phyloP scores from a whole-genome alignment of 2,888 invertebrate genomes.

The Gisinianus flammeolus region DNA sequence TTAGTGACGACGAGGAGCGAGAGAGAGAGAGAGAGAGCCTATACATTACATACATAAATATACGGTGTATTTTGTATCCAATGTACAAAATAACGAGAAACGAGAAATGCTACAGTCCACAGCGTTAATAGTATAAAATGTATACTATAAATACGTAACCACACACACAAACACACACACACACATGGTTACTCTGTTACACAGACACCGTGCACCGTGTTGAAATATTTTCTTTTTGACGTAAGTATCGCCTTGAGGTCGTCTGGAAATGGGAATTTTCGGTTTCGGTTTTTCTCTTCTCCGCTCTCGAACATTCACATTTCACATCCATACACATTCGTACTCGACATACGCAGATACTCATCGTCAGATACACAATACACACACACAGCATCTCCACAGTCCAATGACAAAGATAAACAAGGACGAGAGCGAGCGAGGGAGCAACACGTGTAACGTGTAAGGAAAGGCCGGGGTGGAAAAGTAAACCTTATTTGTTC shows the following conservation, averaged over 20 bases:
- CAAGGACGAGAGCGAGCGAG: neutral
- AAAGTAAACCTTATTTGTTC: conserved; percentile 21
- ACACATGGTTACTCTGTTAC: neutral
- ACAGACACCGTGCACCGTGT: neutral
- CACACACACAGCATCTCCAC: neutral
- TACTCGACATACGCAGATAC: neutral
- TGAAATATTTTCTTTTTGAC: conserved; percentile 17
- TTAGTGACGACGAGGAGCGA: neutral
- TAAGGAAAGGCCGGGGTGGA: neutral
- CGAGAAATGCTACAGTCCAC: too few species aligned
- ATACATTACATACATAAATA: neutral
- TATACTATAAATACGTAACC: neutral
- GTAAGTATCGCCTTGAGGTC: conserved; percentile 14
- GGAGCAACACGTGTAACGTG: conserved; percentile 1
- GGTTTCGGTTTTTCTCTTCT: neutral
- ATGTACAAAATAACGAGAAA: too few species aligned
- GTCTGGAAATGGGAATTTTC: conserved; percentile 4
- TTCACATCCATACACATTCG: too few species aligned
- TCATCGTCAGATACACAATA: neutral
- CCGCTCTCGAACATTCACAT: neutral
- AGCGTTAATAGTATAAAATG: too few species aligned
- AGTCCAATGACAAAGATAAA: conserved; percentile 10
- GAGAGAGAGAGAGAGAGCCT: neutral
- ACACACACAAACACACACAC: neutral
- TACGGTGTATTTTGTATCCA: neutral